phyloP scores from a whole-genome alignment of 2,888 invertebrate genomes.

The Cartodere bifasciata region DNA sequence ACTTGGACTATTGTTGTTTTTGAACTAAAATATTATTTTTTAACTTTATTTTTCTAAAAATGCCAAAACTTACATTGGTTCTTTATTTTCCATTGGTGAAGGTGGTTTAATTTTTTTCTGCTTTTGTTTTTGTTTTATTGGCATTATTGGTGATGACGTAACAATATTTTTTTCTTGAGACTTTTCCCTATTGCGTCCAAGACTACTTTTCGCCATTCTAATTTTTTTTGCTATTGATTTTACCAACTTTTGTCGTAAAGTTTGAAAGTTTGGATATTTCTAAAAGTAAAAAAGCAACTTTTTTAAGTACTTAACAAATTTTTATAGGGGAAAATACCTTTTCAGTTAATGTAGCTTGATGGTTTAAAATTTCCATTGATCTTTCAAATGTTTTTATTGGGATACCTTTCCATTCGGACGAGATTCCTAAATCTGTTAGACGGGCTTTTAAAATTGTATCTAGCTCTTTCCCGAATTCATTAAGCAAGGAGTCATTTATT shows the following conservation, averaged over 20 bases:
- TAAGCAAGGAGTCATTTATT: not conserved
- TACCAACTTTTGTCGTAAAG: not conserved
- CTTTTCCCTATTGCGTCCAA: not conserved
- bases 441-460: slow-evolving; percentile 36
- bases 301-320: not conserved
- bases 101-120: slow-evolving; percentile 2
- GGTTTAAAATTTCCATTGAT: slow-evolving; percentile 42
- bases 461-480: slow-evolving; percentile 15
- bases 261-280: not conserved
- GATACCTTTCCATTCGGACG: slow-evolving; percentile 47
- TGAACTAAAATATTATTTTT: not conserved
- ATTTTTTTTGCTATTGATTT: not conserved
- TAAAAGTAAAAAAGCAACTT: not conserved
- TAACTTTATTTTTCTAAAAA: slow-evolving; percentile 1
- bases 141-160: too few species aligned
- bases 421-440: slow-evolving; percentile 47
- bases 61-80: slow-evolving; percentile 6
- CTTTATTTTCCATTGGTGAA: slow-evolving; percentile 2
- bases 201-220: not conserved
- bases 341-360: slow-evolving; percentile 42
- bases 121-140: slow-evolving; percentile 11
- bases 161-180: not conserved
- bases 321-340: slow-evolving; percentile 36
- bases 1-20: slow-evolving; percentile 1
- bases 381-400: slow-evolving; percentile 43